Conservation (phyloP, 2,797 vertebrate genomes). For the Hippopotamyrus pictus region DNA sequence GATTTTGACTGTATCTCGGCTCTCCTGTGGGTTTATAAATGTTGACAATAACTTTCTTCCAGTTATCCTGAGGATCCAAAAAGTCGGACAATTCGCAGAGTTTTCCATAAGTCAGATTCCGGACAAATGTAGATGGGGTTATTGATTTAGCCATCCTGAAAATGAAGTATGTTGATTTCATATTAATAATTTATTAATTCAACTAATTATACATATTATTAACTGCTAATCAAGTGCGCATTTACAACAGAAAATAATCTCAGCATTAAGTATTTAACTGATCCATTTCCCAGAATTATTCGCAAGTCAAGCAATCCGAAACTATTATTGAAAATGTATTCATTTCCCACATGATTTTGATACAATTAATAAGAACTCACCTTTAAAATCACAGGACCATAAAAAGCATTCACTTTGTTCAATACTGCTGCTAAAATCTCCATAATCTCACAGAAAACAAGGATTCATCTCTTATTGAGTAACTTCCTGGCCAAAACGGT, state of each 20-base stretch:
- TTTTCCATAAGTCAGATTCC: conserved; percentile 62
- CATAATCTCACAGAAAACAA: background rate
- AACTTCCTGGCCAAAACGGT: background rate
- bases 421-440: background rate
- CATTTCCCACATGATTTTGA: background rate
- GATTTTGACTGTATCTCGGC: conserved; percentile 73
- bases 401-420: background rate
- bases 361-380: background rate
- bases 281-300: background rate
- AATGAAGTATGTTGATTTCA: background rate
- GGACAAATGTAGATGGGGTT: conserved; percentile 70
- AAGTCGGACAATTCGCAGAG: conserved; percentile 68
- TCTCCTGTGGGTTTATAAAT: conserved; percentile 72
- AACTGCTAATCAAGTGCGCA: background rate
- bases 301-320: background rate
- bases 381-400: background rate
- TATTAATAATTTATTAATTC: background rate
- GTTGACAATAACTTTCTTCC: conserved; percentile 73
- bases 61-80: conserved; percentile 79
- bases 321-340: background rate
- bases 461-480: background rate
- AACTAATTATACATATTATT: background rate
- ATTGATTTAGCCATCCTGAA: conserved; percentile 61
- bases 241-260: background rate
- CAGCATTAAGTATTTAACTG: background rate